phyloP scores from a whole-genome alignment of 2,113 vertebrate genomes.

The Bujurquina vittata region DNA sequence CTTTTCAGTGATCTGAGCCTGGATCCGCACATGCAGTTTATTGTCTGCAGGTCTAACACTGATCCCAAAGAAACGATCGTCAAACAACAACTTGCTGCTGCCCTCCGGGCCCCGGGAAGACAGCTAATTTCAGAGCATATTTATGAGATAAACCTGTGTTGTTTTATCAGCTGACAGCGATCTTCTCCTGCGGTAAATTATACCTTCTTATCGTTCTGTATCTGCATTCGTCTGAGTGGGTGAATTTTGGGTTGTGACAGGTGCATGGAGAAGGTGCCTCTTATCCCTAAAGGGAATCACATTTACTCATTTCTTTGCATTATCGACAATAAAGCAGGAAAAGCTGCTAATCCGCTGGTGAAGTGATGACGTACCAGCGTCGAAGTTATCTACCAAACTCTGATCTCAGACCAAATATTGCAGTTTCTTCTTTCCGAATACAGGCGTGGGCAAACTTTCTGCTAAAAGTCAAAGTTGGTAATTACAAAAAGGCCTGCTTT shows the following conservation, averaged over 20 bases:
- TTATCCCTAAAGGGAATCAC: not conserved
- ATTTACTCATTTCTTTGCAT: slow-evolving; percentile 6
- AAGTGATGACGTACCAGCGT: not conserved
- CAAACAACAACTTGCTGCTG: slow-evolving; percentile 31
- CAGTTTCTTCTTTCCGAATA: not conserved
- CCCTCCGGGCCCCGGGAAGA: slow-evolving; percentile 14
- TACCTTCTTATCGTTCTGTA: slow-evolving; percentile 19
- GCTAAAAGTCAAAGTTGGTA: not conserved
- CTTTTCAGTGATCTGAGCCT: not conserved
- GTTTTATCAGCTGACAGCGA: slow-evolving; percentile 52
- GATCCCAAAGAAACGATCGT: slow-evolving; percentile 47
- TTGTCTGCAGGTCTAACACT: slow-evolving; percentile 12
- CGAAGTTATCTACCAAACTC: not conserved
- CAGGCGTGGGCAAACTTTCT: not conserved
- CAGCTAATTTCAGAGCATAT: slow-evolving; percentile 43
- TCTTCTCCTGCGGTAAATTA: slow-evolving; percentile 45
- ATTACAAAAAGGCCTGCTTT: not conserved
- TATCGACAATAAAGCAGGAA: not conserved
- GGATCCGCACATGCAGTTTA: not conserved
- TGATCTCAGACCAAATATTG: not conserved
- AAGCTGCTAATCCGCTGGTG: not conserved
- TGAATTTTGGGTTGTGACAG: not conserved
- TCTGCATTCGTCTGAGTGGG: slow-evolving; percentile 36
- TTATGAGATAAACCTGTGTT: slow-evolving; percentile 65
- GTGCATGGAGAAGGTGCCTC: not conserved